Percentiles rank a stretch among this genome's conserved stretches.
Evolutionary conservation across 2,888 invertebrate species (phyloP).

Genomic region (Leptinotarsa haldemani): DNA sequence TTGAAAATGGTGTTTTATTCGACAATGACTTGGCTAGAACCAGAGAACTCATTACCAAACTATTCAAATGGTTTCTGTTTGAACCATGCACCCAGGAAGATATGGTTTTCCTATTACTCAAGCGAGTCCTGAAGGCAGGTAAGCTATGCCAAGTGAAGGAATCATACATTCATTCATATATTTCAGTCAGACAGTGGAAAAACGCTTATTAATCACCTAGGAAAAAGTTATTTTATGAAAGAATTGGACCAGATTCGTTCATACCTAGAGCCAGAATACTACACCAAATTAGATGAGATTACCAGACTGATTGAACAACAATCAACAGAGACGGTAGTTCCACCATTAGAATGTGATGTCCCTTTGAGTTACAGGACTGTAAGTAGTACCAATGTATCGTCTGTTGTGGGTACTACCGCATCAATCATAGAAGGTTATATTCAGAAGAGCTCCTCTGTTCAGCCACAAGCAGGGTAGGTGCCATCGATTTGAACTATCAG

Average conservation of each 20-base stretch:
- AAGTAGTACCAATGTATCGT: constrained; percentile 28
- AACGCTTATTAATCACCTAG: constrained; percentile 68
- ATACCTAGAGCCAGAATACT: constrained; percentile 65
- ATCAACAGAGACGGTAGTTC: constrained; percentile 62
- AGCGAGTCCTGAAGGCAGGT: constrained; percentile 70
- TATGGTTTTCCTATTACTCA: constrained; percentile 71
- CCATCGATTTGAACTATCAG: background rate
- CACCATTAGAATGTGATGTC: constrained; percentile 67
- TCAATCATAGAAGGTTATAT: constrained; percentile 59
- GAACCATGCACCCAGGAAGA: constrained; percentile 69
- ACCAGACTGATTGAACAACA: constrained; percentile 65
- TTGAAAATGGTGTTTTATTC: constrained; percentile 73
- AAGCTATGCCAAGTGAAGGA: background rate
- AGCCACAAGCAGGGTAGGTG: constrained; percentile 55
- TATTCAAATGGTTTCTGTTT: constrained; percentile 74
- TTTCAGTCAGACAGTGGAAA: constrained; percentile 70
- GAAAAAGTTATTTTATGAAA: constrained; percentile 63
- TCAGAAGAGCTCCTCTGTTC: constrained; percentile 53
- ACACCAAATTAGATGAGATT: constrained; percentile 66
- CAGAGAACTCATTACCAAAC: constrained; percentile 70
- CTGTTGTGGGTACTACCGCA: constrained; percentile 55
- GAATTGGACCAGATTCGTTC: constrained; percentile 65
- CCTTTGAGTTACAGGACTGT: constrained; percentile 59
- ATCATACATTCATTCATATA: constrained; percentile 12
- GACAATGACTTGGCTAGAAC: constrained; percentile 72